Evolutionary conservation across 2,797 vertebrate genomes (phyloP).

Genomic region (Babyrousa celebensis): DNA sequence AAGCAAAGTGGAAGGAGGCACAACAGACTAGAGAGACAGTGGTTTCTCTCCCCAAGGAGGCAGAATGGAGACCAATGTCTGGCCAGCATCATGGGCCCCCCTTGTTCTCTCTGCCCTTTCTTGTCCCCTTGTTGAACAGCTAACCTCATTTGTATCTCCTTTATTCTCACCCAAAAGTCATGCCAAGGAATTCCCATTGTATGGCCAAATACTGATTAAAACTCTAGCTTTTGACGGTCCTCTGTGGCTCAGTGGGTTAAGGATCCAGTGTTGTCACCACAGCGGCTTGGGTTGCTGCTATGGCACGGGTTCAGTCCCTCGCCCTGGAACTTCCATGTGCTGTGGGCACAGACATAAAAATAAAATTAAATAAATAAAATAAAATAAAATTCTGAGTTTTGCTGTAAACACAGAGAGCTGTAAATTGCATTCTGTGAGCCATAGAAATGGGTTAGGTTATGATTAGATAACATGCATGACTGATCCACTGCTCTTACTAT

Average conservation of each 20-base stretch:
- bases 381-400: neutral
- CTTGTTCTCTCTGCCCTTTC: neutral
- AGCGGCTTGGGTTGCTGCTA: too few relatives aligned
- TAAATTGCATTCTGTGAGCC: neutral
- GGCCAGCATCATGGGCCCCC: neutral
- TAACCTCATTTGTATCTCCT: neutral
- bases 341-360: too few relatives aligned
- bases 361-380: too few relatives aligned
- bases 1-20: neutral
- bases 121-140: neutral
- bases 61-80: neutral
- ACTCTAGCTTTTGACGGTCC: neutral
- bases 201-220: conserved; percentile 3
- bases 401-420: conserved; percentile 7
- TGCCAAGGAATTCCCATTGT: neutral
- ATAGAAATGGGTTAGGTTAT: neutral
- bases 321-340: too few relatives aligned
- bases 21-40: neutral
- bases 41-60: neutral
- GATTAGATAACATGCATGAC: neutral
- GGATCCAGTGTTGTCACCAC: too few relatives aligned
- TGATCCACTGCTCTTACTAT: neutral
- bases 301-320: too few relatives aligned
- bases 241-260: too few relatives aligned
- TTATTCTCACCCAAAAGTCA: neutral